Base-by-base conservation (phyloP, 2,888 invertebrate species). In the Melipona bicolor region DNA sequence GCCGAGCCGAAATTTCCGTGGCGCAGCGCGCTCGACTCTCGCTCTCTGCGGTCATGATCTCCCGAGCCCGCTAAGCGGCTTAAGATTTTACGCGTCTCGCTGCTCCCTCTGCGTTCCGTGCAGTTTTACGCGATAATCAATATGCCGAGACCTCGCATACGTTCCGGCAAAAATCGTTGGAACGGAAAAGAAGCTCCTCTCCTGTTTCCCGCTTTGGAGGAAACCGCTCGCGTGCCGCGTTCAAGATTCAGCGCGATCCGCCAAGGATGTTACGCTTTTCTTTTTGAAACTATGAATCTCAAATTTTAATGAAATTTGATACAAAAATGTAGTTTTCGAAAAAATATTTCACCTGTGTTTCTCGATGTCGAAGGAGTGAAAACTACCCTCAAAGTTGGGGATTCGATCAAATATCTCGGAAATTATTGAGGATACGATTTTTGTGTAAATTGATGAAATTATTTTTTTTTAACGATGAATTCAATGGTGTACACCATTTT, bases 191-290 rank as follows among this genome's bases (percentile, higher is more conserved):
- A 43, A 43, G 43, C 36, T 21, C 49, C 71, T 78, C 70, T 61
- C 69, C 49, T 59, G 77, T 68, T 75, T 67, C 73, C 74, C 77
- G 50, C 72, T 68, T 81, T 77, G 81, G 17, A 67, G 67, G 36
- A 32, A 77, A 83, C 77, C 76, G 62, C 64, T 73, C 43, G 79
- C 68, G 32, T 59, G 70, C 13, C 65, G 69, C 62, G 49, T 61
- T 68, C 61, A 73, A 85, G 83, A 77, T 85, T 89, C 83, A 83
- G 78, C 82, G 82, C 67, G 79, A 75, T 81, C 80, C 81, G 81
- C 87, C 84, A 84, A 84, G 85, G 86, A 90, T 92, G 91, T 92
- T 91, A 92, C 91, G 88, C 85, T 89, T 86, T 88, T 89, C 87
- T 89, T 86, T 92, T 90, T 90, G 43, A 9, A 43, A 43, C n/a